These are phyloP conservation scores for Misgurnus mizolepis DNA, from an alignment of 2,113 vertebrate species.

Conservation along the genomic window DNA sequence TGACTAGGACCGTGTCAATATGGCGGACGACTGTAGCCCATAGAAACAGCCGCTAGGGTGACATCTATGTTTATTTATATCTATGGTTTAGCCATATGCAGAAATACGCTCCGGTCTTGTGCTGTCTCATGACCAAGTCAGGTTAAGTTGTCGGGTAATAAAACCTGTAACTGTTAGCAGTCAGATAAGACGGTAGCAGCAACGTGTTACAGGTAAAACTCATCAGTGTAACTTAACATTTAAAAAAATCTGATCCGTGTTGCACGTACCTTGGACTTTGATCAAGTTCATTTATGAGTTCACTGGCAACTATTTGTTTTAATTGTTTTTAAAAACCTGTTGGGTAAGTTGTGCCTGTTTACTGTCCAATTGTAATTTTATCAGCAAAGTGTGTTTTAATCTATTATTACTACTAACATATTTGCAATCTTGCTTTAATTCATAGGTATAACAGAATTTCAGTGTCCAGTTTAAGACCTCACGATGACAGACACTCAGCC, in stretches of 20 bases:
- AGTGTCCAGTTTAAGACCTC: not conserved
- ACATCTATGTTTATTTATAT: not conserved
- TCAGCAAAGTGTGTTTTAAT: not conserved
- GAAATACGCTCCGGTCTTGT: slow-evolving; percentile 26
- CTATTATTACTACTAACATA: not conserved
- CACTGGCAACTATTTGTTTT: not conserved
- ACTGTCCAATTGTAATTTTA: not conserved
- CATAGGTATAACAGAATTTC: not conserved
- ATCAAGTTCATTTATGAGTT: not conserved
- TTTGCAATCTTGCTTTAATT: not conserved
- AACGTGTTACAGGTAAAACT: not conserved
- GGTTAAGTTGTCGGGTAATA: slow-evolving; percentile 31
- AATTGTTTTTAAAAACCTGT: not conserved
- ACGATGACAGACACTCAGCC: slow-evolving; percentile 51
- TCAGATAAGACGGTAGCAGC: not conserved
- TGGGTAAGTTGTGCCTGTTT: not conserved
- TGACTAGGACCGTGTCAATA: too few species aligned
- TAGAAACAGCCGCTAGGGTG: not conserved
- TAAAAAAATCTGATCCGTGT: not conserved
- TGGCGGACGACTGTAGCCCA: too few species aligned
- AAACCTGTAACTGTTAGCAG: not conserved
- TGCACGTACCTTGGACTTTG: not conserved
- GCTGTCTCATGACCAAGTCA: slow-evolving; percentile 65
- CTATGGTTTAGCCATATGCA: not conserved
- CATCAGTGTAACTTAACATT: not conserved